Evolutionary conservation across 2,797 vertebrate genomes (phyloP), one percentile per base, ranked within the genome.

Genomic region (Coranthus polyacanthus): DNA sequence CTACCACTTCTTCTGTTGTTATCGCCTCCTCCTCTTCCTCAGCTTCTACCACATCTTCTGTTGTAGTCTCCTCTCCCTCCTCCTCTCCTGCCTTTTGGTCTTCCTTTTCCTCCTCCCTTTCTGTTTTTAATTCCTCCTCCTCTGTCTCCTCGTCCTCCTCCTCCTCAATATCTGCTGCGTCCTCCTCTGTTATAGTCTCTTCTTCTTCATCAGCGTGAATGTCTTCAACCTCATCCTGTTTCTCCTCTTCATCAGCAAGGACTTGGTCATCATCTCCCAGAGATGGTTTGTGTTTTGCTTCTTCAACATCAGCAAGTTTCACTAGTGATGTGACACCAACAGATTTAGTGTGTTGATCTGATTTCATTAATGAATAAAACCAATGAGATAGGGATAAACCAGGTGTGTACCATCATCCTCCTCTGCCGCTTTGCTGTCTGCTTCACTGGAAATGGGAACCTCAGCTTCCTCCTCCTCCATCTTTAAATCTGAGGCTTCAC

Each of bases 401-500:
- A 0, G 21, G 6, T 62, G 41, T 87, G 85, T 91, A 90, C 90
- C 89, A 82, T 84, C 66, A 34, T 79, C 69, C 15, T 82, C 80
- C 47, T 84, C 74, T 57, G 52, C 60, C 36, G 47, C 76, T 66
- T 75, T 47, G 26, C 7, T 36, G 13, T 52, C 4, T 32, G 43
- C 32, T 57, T 73, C 63, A 47, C 26, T 29, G 3, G 26, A 29
- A 8, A 29, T 1, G 9, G 77, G 17, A 42, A 21, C 51, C 39
- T 78, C 79, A 36, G 50, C 63, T 11, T 83, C 51, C 58, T 71
- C 42, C 18, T 73, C 64, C 22, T 39, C 52, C 21, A 22, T 36
- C 52, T 78, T 51, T 22, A 52, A 68, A 26, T 72, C 66, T 37
- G 26, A 11, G 18, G 54, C 38, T 61, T 53, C 49, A 57, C 13